phyloP scores from a whole-genome alignment of 1,140 invertebrate genomes.

The Drosophila sproati region DNA sequence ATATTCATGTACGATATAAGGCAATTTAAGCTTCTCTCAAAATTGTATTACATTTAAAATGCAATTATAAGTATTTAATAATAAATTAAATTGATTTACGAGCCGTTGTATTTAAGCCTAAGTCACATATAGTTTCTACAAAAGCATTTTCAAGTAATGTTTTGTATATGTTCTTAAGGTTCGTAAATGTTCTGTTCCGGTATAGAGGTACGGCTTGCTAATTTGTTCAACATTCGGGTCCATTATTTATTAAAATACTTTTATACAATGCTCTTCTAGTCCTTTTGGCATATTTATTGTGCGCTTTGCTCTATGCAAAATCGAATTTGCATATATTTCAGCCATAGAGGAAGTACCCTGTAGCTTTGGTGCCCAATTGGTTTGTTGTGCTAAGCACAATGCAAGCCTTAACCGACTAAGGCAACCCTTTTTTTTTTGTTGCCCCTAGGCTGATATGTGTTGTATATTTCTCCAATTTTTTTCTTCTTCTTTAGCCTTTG shows the following conservation, averaged over 20 bases:
- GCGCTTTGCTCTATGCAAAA: constrained; percentile 58
- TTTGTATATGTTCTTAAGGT: background rate
- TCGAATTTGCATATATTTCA: constrained; percentile 70
- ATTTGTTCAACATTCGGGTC: constrained; percentile 46
- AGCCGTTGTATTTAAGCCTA: too few species aligned
- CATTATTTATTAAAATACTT: constrained; percentile 66
- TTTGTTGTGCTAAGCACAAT: constrained; percentile 60
- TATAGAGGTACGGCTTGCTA: constrained; percentile 17
- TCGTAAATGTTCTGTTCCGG: too few species aligned
- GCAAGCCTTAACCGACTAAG: constrained; percentile 44
- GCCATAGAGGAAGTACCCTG: constrained; percentile 18
- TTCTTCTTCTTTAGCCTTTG: constrained; percentile 18
- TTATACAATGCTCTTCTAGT: constrained; percentile 34
- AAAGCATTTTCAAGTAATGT: background rate
- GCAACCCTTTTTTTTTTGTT: constrained; percentile 48
- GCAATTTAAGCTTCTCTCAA: too few species aligned
- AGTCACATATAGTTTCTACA: too few species aligned
- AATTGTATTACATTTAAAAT: too few species aligned
- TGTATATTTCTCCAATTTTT: constrained; percentile 24
- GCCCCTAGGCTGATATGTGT: constrained; percentile 25
- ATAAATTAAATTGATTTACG: too few species aligned
- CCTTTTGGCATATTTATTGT: constrained; percentile 49
- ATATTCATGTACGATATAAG: too few species aligned
- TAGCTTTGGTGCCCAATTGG: constrained; percentile 54
- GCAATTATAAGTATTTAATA: too few species aligned